Percentiles rank a stretch among this genome's conserved stretches.
These are phyloP conservation scores for Hylia prasina DNA, from an alignment of 2,113 vertebrate genomes.

Conservation along the genomic window DNA sequence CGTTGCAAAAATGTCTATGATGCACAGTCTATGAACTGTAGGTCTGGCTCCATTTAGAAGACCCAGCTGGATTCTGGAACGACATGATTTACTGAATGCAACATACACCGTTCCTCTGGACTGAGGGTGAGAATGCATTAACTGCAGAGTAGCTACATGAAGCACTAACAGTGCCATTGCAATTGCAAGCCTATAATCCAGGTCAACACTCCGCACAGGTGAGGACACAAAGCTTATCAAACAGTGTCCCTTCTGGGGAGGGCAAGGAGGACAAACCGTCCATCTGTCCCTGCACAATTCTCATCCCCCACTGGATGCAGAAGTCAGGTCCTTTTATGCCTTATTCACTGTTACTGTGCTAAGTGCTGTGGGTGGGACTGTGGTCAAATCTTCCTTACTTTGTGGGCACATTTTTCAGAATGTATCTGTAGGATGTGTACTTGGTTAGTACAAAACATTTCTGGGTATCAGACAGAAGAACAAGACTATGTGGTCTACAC, in stretches of 20 bases:
- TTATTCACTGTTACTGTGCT: neutral
- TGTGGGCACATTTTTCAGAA: neutral
- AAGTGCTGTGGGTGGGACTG: neutral
- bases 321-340: neutral
- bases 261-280: neutral
- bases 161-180: neutral
- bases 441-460: neutral
- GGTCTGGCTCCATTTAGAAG: neutral
- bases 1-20: neutral
- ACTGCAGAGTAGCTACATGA: neutral
- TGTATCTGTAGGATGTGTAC: neutral
- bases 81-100: rapidly evolving
- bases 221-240: neutral
- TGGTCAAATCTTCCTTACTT: neutral
- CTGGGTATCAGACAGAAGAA: neutral
- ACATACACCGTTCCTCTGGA: neutral
- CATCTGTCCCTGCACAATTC: neutral
- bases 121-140: neutral
- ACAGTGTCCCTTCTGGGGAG: neutral
- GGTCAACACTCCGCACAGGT: neutral
- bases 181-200: neutral
- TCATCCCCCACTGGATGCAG: neutral
- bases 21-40: neutral
- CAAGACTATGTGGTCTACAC: rapidly evolving
- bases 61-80: neutral